Evolutionary conservation across 1,140 invertebrate genomes (phyloP), one percentile per base, ranked within the genome.

Genomic region (Acromyrmex echinatior): DNA sequence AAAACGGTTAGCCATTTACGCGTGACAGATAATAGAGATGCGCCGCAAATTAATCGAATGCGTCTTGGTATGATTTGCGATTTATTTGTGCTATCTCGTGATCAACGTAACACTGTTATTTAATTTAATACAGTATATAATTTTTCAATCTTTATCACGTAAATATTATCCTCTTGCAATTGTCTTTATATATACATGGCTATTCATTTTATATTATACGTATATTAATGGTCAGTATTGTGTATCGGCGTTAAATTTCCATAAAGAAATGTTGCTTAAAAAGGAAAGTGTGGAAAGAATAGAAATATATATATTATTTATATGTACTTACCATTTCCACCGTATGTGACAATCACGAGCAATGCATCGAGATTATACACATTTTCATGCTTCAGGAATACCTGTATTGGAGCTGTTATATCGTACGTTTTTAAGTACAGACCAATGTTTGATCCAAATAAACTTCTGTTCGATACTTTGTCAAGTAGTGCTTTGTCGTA

Each of bases 391-490:
- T 84, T 93, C 12, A 96, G 93, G 88, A 93, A 96, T 71, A 95
- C 89, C 45, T 90, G 56, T 18, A 90, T 82, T 7, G 91, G 88
- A 0, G 16, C 28, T 63, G 25, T 62, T 62, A 62, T 28, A 51
- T 76, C 16, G n/a, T 74, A 18, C 5, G 56, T 76, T 60, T 91
- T 89, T 76, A 96, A 92, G 63, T 96, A 94, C 58, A 97, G 91
- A 16, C 97, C 97, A 53, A 97, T 90, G 94, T 97, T 97, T 7
- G 96, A 96, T 9, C 97, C 97, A 70, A 51, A 86, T 21, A 94
- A 70, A 21, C 86, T 90, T 92, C 95, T 65, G 95, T 93, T 87
- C 91, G 93, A 60, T 86, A 87, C 63, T 78, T 70, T 86, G 94
- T 94, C 62, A 87, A 86, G 51, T 76, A 90, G 3, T 87, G 88